phyloP scores from a whole-genome alignment of 2,113 vertebrate species.

The Syrmaticus mikado region DNA sequence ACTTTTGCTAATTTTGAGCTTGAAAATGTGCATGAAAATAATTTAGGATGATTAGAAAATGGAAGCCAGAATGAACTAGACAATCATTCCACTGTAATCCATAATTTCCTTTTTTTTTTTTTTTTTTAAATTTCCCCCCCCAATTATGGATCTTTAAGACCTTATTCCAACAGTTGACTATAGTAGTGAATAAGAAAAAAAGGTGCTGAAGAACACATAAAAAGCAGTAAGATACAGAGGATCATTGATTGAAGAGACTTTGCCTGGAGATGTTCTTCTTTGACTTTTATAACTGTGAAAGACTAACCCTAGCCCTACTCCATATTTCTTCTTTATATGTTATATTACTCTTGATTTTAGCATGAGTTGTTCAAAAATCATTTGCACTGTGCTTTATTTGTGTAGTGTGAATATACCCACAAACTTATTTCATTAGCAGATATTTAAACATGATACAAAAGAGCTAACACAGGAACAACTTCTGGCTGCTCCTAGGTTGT shows the following conservation, averaged over 20 bases:
- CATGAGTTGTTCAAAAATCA: not conserved
- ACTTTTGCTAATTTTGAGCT: conserved; percentile 68
- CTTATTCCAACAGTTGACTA: conserved; percentile 13
- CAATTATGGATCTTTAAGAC: conserved; percentile 18
- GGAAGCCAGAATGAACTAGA: conserved; percentile 43
- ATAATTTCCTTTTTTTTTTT: conserved; percentile 56
- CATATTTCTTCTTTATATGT: not conserved
- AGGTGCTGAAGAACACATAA: not conserved
- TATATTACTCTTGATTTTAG: not conserved
- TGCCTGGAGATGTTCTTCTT: not conserved
- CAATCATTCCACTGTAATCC: conserved; percentile 64
- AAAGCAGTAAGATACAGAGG: not conserved
- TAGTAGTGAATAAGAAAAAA: not conserved
- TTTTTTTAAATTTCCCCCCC: not conserved
- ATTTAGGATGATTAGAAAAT: conserved; percentile 78
- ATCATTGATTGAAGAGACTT: not conserved
- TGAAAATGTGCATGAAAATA: conserved; percentile 74
- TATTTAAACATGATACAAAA: not conserved
- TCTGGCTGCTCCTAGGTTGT: not conserved
- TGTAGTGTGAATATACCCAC: not conserved
- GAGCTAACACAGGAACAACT: not conserved
- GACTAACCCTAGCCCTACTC: not conserved
- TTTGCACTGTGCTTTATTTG: not conserved
- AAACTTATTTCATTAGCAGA: not conserved
- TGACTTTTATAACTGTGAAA: not conserved